Evolutionary conservation across 2,113 vertebrate species (phyloP), one percentile per base, ranked within the genome.

Genomic region (Barbus barbus): DNA sequence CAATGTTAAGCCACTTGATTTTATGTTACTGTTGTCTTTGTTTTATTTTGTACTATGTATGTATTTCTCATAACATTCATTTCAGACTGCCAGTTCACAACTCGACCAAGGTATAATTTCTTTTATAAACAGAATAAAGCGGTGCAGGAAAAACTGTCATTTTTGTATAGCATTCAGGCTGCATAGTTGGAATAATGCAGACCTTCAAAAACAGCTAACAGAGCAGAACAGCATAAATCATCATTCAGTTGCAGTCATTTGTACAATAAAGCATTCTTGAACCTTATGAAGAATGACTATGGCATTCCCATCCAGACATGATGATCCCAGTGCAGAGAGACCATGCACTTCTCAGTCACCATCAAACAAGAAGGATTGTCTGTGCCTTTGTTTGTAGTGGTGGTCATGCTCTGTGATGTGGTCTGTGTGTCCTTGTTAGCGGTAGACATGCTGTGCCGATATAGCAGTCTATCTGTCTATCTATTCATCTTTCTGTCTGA

Each of bases 351-450:
- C 48, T 83, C 41, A 58, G 38, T 80, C 33, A 44, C 28, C 22
- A 74, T 67, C 65, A 65, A 53, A 82, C 46, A 80, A 22, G 78
- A 48, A n/a, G 3, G 16, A 48, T 67, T 33, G 20, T 41, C 44
- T 84, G 28, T 58, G 12, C 31, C 14, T 69, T 56, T 38, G 60
- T 78, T 63, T 53, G 20, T 76, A 18, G 22, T 9, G n/a, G 28
- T 84, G 74, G 58, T 77, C 56, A 14, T 18, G 38, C 33, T 63
- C 61, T 51, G 18, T 67, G 60, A 67, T 80, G 41, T 80, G 61
- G 28, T 36, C 72, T 83, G 4, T 28, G 9, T 26, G 26, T 67
- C 75, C 81, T 83, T 78, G 51, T 63, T 73, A 44, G 44, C 38
- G 20, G 31, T 11, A 53, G 46, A 56, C 48, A 75, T 31, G 60